Percentiles rank a stretch among this genome's conserved stretches.
These are phyloP conservation scores for Agrenia bidenticulata DNA, from an alignment of 2,888 invertebrate genomes.

Conservation along the genomic window DNA sequence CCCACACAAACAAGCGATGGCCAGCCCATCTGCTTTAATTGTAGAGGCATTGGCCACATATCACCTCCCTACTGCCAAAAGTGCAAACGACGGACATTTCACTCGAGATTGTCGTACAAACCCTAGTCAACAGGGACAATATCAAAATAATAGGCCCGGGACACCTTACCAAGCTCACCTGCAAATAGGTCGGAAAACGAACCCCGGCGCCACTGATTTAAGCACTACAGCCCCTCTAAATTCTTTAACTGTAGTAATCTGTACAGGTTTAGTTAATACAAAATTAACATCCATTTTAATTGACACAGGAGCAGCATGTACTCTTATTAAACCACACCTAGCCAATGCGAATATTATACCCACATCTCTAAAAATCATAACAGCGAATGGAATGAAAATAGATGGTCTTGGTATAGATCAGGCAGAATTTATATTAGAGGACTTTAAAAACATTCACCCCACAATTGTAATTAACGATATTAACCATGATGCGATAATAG, in stretches of 20 bases:
- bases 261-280: background rate
- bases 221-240: background rate
- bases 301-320: background rate
- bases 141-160: no score
- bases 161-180: no score
- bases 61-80: background rate
- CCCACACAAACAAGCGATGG: background rate
- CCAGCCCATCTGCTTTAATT: constrained; percentile 18
- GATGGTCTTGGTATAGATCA: background rate
- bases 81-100: background rate
- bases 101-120: background rate
- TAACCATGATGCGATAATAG: background rate
- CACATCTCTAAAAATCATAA: background rate
- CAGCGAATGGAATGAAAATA: background rate
- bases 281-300: background rate
- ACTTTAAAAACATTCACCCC: background rate
- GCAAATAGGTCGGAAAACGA: background rate
- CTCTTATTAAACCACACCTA: background rate
- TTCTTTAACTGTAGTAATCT: background rate
- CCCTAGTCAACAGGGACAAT: no score
- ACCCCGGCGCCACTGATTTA: background rate
- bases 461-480: background rate
- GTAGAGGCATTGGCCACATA: constrained; percentile 5
- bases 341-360: background rate
- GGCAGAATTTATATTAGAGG: background rate